Percentiles rank a stretch among this genome's conserved stretches.
phyloP scores from a whole-genome alignment of 1,140 invertebrate genomes.

The Odontomachus brunneus region DNA sequence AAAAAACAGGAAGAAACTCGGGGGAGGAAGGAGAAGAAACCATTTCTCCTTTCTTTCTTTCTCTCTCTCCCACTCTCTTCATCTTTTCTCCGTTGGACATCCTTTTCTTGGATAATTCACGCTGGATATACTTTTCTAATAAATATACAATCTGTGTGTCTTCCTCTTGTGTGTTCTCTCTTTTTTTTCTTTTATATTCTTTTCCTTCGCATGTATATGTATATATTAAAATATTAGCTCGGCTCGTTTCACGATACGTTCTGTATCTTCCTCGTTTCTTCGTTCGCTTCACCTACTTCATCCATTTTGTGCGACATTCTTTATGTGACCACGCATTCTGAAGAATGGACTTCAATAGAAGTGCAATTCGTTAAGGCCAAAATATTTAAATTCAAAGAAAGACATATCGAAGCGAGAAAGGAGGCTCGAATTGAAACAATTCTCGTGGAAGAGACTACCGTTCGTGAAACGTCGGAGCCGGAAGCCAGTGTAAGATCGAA shows the following conservation, averaged over 20 bases:
- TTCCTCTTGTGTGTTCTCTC: slow-evolving; percentile 1
- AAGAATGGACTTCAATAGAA: slow-evolving; percentile 3
- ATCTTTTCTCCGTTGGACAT: slow-evolving; percentile 22
- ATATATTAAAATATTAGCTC: slow-evolving; percentile 35
- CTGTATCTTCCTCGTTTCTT: neutral
- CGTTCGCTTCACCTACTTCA: neutral
- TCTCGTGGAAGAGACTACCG: neutral
- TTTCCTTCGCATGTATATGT: slow-evolving; percentile 34
- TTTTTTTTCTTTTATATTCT: slow-evolving; percentile 50
- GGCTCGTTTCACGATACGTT: slow-evolving; percentile 21
- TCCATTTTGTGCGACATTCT: neutral
- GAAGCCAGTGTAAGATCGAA: neutral
- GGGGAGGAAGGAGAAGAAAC: slow-evolving; percentile 55
- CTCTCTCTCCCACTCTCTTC: slow-evolving; percentile 8
- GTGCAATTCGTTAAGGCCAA: slow-evolving; percentile 19
- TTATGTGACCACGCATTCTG: neutral
- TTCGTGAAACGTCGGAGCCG: slow-evolving; percentile 11
- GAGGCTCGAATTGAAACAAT: slow-evolving; percentile 12
- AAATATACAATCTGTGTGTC: slow-evolving; percentile 69
- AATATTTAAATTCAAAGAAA: neutral
- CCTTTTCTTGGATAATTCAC: slow-evolving; percentile 48
- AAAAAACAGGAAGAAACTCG: slow-evolving; percentile 32
- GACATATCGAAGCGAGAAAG: slow-evolving; percentile 2
- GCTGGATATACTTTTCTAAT: slow-evolving; percentile 61
- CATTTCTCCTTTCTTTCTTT: slow-evolving; percentile 54